Evolutionary conservation across 1,140 invertebrate species (phyloP).

Genomic region (Charaxes varanes): DNA sequence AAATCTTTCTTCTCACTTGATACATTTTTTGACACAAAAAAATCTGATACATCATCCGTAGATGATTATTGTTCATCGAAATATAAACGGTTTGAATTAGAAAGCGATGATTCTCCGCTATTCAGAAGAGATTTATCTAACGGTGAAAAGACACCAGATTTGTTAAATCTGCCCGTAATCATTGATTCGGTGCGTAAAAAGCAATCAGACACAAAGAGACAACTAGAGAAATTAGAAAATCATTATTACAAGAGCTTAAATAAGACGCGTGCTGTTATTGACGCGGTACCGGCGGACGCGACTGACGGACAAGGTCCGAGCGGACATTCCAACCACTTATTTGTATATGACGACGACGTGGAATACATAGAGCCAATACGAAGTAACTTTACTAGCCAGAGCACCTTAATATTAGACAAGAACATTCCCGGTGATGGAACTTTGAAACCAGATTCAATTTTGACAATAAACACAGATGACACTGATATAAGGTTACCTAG

Average conservation of each 20-base stretch:
- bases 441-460: slow-evolving; percentile 45
- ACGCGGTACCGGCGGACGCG: slow-evolving; percentile 62
- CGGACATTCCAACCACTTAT: slow-evolving; percentile 54
- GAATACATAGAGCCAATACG: slow-evolving; percentile 67
- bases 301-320: slow-evolving; percentile 50
- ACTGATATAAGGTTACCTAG: slow-evolving; percentile 61
- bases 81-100: slow-evolving; percentile 69
- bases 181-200: slow-evolving; percentile 60
- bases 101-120: slow-evolving; percentile 68
- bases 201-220: slow-evolving; percentile 58
- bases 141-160: slow-evolving; percentile 58
- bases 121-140: slow-evolving; percentile 44
- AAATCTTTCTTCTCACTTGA: slow-evolving; percentile 72
- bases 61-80: slow-evolving; percentile 72
- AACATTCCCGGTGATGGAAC: slow-evolving; percentile 29
- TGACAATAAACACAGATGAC: slow-evolving; percentile 59
- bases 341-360: slow-evolving; percentile 57
- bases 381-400: slow-evolving; percentile 66
- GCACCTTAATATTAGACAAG: slow-evolving; percentile 60
- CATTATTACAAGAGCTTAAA: slow-evolving; percentile 66
- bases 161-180: slow-evolving; percentile 64
- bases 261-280: slow-evolving; percentile 53
- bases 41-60: slow-evolving; percentile 66
- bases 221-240: slow-evolving; percentile 68
- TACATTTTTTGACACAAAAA: slow-evolving; percentile 67